A percentile compares a stretch with the other conserved stretches of the same genome.
These are phyloP conservation scores for Pseudochirops corinnae DNA, from an alignment of 2,797 vertebrate species.

Conservation along the genomic window DNA sequence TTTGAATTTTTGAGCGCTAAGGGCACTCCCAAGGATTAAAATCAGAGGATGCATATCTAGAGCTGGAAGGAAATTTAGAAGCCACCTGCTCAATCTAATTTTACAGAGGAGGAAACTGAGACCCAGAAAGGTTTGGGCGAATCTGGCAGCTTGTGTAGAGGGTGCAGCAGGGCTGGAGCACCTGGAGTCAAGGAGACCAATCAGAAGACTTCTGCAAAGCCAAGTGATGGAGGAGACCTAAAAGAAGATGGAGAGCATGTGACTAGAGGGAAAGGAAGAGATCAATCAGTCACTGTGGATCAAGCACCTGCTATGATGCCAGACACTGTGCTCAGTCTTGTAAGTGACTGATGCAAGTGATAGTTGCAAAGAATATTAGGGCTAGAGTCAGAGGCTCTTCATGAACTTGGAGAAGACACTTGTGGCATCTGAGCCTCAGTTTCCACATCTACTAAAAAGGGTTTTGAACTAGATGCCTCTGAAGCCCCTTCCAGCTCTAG, in stretches of 20 bases:
- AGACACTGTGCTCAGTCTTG: neutral
- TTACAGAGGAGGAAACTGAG: neutral
- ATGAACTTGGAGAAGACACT: neutral
- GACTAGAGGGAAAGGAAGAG: neutral
- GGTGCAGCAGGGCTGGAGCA: neutral
- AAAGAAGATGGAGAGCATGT: neutral
- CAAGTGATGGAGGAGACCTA: neutral
- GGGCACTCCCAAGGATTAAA: neutral
- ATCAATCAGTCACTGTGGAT: neutral
- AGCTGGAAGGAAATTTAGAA: neutral
- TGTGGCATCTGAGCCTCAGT: neutral
- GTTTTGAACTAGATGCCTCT: neutral
- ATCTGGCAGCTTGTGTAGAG: too few relatives aligned
- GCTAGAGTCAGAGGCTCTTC: neutral
- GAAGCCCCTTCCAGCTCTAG: neutral
- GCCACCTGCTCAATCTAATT: neutral
- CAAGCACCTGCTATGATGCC: too few relatives aligned
- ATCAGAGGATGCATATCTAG: neutral
- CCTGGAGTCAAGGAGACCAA: neutral
- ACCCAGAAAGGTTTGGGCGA: neutral
- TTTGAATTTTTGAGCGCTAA: neutral
- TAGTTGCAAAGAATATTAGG: neutral
- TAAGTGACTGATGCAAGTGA: neutral
- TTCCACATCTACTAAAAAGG: neutral
- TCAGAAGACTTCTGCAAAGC: neutral